Conservation (phyloP, 1,140 invertebrate genomes). For the Ceratina japonica region DNA sequence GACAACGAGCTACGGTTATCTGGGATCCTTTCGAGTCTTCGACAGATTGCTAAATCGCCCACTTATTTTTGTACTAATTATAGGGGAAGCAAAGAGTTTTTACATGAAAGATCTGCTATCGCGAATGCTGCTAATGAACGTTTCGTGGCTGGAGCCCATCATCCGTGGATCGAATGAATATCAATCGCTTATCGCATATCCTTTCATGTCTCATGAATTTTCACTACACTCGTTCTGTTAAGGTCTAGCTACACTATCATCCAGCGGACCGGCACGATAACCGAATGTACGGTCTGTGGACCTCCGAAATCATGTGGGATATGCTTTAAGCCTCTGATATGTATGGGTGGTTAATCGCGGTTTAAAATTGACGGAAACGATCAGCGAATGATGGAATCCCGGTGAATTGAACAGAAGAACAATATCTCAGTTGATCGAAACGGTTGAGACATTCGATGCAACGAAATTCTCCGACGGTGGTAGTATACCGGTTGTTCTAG, state of each 20-base stretch:
- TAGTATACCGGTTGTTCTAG: conserved; percentile 46
- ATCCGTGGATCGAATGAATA: conserved; percentile 4
- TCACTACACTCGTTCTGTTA: too few species aligned
- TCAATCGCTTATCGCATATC: too few species aligned
- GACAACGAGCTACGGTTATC: conserved; percentile 12
- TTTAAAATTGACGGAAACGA: too few species aligned
- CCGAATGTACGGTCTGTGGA: too few species aligned
- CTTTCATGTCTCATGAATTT: too few species aligned
- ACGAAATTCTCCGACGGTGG: conserved; percentile 62
- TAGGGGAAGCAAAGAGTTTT: conserved; percentile 53
- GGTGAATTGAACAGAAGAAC: neutral
- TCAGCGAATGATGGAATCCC: neutral
- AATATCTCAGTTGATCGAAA: conserved; percentile 23
- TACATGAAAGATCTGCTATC: conserved; percentile 15
- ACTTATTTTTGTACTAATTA: conserved; percentile 78
- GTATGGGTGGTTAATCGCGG: too few species aligned
- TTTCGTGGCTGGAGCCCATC: conserved; percentile 8
- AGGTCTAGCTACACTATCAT: too few species aligned
- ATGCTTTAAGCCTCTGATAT: too few species aligned
- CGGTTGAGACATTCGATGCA: conserved; percentile 59
- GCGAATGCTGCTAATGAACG: neutral
- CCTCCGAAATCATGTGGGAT: too few species aligned
- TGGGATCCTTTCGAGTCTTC: conserved; percentile 59
- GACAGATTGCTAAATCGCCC: conserved; percentile 67
- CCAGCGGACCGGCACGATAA: too few species aligned